phyloP scores from a whole-genome alignment of 1,140 invertebrate species.

The Calephelis nemesis region DNA sequence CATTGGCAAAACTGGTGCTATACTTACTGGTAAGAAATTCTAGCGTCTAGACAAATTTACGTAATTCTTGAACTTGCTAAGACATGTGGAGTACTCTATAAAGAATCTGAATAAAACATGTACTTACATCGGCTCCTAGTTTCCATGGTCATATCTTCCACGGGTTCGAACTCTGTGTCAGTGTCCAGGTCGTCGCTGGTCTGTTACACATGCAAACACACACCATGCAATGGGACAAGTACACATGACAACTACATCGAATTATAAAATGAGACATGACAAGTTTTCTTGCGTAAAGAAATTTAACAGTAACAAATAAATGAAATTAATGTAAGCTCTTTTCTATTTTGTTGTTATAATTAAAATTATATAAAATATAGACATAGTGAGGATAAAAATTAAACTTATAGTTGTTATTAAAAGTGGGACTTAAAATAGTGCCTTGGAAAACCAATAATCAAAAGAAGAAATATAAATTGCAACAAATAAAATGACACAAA shows the following conservation, averaged over 20 bases:
- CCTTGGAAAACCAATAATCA: neutral
- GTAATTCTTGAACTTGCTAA: no score
- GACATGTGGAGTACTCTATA: no score
- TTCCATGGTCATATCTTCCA: conserved; percentile 82
- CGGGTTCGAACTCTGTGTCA: conserved; percentile 84
- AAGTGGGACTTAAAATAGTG: neutral
- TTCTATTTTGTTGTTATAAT: no score
- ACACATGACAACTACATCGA: conserved; percentile 10
- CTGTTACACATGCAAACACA: conserved; percentile 59
- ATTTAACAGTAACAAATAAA: neutral
- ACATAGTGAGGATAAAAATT: neutral
- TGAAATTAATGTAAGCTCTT: no score
- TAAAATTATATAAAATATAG: neutral
- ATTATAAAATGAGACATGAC: neutral
- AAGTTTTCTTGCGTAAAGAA: neutral
- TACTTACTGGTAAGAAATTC: no score
- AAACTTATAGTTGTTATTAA: neutral
- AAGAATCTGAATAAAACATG: neutral
- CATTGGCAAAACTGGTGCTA: no score
- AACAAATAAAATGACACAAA: no score
- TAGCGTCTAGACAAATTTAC: no score
- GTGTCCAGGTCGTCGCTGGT: conserved; percentile 83
- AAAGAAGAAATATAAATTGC: no score
- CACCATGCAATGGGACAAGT: conserved; percentile 39
- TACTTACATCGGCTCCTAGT: conserved; percentile 82